phyloP scores from a whole-genome alignment of 2,888 invertebrate genomes.

The Polietes domitor region DNA sequence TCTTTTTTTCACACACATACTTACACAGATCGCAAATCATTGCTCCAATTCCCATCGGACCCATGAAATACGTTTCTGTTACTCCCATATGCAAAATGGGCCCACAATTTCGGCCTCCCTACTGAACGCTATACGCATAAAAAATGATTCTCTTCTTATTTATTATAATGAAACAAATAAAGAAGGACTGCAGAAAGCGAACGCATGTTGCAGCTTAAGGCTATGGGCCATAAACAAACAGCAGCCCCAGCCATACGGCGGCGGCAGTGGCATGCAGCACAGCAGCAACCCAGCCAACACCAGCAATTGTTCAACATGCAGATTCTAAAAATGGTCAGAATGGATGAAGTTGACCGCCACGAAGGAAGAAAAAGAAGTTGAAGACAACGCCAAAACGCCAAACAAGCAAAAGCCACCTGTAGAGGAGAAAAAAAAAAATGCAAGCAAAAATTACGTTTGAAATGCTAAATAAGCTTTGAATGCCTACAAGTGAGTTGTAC shows the following conservation, averaged over 20 bases:
- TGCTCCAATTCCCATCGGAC: slow-evolving; percentile 63
- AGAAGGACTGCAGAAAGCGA: slow-evolving; percentile 12
- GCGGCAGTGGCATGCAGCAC: not conserved
- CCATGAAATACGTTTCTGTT: not conserved
- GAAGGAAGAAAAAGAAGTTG: slow-evolving; percentile 34
- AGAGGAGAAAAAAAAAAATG: slow-evolving; percentile 25
- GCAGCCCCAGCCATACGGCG: slow-evolving; percentile 59
- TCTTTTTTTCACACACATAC: not conserved
- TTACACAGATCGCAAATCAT: not conserved
- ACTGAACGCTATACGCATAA: slow-evolving; percentile 38
- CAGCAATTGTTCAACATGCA: slow-evolving; percentile 18
- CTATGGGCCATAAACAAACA: slow-evolving; percentile 70
- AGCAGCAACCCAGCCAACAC: not conserved
- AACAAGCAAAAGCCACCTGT: slow-evolving; percentile 56
- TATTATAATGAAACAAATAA: not conserved
- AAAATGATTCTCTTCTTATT: slow-evolving; percentile 19
- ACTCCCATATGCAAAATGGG: slow-evolving; percentile 9
- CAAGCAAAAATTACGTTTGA: slow-evolving; percentile 28
- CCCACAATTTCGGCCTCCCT: slow-evolving; percentile 36
- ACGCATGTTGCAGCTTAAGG: slow-evolving; percentile 60
- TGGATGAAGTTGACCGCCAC: not conserved
- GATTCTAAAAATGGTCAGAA: not conserved
- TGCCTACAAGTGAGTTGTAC: slow-evolving; percentile 23
- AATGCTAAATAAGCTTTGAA: slow-evolving; percentile 23
- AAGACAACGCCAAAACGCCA: not conserved